Conservation (phyloP, 1,140 invertebrate genomes). For the Philopotamus ludificatus region DNA sequence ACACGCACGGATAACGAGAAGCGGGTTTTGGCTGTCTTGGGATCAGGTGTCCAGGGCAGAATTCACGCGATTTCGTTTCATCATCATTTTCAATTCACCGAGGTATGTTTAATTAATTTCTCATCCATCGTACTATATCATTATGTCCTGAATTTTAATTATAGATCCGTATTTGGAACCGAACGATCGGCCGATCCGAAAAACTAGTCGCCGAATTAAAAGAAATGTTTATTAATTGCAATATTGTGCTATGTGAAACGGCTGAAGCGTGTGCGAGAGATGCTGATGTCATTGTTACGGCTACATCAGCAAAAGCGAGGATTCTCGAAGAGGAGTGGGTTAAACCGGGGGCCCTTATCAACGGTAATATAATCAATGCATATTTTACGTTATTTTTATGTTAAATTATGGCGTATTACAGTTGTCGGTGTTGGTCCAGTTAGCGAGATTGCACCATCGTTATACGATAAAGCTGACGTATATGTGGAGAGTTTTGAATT, state of each 20-base stretch:
- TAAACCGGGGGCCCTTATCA: constrained; percentile 53
- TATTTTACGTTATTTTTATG: too few species aligned
- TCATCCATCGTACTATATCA: too few species aligned
- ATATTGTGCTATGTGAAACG: constrained; percentile 43
- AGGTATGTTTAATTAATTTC: constrained; percentile 50
- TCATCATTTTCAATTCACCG: constrained; percentile 50
- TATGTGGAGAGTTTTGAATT: constrained; percentile 11
- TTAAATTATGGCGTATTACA: neutral
- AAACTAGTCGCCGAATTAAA: constrained; percentile 50
- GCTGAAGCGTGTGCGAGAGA: constrained; percentile 52
- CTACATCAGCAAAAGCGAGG: constrained; percentile 50
- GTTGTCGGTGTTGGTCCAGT: constrained; percentile 13
- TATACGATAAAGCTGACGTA: constrained; percentile 13
- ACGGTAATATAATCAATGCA: too few species aligned
- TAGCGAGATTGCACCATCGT: constrained; percentile 3
- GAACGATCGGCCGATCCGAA: constrained; percentile 49
- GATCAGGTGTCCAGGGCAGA: constrained; percentile 57
- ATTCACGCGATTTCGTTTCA: constrained; percentile 55
- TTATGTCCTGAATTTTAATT: too few species aligned
- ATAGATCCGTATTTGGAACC: constrained; percentile 58
- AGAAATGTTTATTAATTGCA: constrained; percentile 33
- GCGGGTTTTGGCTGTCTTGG: constrained; percentile 55
- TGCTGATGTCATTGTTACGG: constrained; percentile 61
- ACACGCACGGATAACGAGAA: constrained; percentile 29
- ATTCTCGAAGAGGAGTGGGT: constrained; percentile 55